Evolutionary conservation across 2,797 vertebrate genomes (phyloP), one percentile per base, ranked within the genome.

Genomic region (Syngnathus rostellatus): DNA sequence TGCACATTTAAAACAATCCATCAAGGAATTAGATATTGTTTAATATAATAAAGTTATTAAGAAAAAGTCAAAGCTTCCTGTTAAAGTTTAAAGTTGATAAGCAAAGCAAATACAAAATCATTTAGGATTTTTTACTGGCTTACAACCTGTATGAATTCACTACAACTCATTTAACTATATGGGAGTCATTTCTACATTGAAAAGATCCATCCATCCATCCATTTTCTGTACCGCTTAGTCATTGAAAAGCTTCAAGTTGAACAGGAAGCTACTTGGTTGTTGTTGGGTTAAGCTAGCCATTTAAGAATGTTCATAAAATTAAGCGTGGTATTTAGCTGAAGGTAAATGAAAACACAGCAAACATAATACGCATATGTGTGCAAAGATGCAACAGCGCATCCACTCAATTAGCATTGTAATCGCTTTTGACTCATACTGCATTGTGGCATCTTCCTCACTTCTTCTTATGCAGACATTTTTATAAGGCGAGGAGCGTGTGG

Each of bases 271-370:
- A 59, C 19, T 59, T n/a, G 4, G 7, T 19, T 23, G 11, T 23
- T 9, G 23, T 41, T 41, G 19, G 41, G 16, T 41, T 31, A n/a
- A 43, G 39, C 38, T 41, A 40, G 41, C 39, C 39, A 12, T 62
- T 62, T n/a, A 14, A 9, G 37, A 59, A 19, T 59, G 39, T 59
- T 39, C 17, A 59, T 59, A 11, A 43, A 62, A 62, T 62, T 62
- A 62, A 54, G 39, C 4, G n/a, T 21, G 21, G 19, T 23, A 54
- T 54, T 54, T 54, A 10, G 51, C 21, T 21, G n/a, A 54, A 54
- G 40, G 40, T 39, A 41, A 61, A 61, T 61, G 14, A 37, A 61
- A 61, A n/a, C 5, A 21, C 10, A n/a, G 59, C 9, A 10, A 54
- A 8, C 31, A 31, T 31, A 31, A 59, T 12, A 39, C 6, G 9